These are phyloP conservation scores for Oppia nitens DNA, from an alignment of 1,140 invertebrate genomes.

Conservation along the genomic window DNA sequence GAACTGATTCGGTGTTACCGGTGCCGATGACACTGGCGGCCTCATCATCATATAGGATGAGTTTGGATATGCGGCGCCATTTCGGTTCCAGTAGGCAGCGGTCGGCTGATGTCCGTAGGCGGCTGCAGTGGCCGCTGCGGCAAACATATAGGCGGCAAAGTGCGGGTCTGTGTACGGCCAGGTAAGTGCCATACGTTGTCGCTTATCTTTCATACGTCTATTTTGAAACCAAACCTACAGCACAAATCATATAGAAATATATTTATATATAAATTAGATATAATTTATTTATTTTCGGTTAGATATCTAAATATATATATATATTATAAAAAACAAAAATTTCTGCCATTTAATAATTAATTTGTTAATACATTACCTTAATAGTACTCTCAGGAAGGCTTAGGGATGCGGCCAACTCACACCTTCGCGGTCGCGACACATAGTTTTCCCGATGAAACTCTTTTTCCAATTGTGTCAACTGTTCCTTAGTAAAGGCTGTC, in stretches of 20 bases:
- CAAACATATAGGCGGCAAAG: conserved; percentile 72
- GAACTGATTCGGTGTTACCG: not conserved
- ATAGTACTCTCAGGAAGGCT: conserved; percentile 93
- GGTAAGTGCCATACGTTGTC: conserved; percentile 73
- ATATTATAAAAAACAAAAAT: not conserved
- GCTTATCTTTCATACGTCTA: conserved; percentile 92
- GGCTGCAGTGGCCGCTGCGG: conserved; percentile 49
- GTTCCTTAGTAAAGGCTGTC: conserved; percentile 93
- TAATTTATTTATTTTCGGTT: not conserved
- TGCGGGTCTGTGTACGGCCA: conserved; percentile 90
- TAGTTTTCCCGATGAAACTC: conserved; percentile 97
- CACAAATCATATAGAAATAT: not conserved
- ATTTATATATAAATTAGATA: not conserved
- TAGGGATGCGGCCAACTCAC: conserved; percentile 83
- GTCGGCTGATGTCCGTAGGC: conserved; percentile 28
- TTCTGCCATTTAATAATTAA: not conserved
- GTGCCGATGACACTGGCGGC: not conserved
- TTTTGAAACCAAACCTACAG: conserved; percentile 89
- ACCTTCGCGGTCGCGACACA: conserved; percentile 78
- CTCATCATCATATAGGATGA: not conserved
- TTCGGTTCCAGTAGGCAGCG: conserved; percentile 18
- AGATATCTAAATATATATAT: too few species aligned
- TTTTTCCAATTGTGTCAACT: conserved; percentile 79
- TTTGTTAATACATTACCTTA: conserved; percentile 63
- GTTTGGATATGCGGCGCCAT: conserved; percentile 15